A percentile compares a stretch with the other conserved stretches of the same genome.
Conservation (phyloP, 2,797 vertebrate genomes). For the Hyperoplus immaculatus region DNA sequence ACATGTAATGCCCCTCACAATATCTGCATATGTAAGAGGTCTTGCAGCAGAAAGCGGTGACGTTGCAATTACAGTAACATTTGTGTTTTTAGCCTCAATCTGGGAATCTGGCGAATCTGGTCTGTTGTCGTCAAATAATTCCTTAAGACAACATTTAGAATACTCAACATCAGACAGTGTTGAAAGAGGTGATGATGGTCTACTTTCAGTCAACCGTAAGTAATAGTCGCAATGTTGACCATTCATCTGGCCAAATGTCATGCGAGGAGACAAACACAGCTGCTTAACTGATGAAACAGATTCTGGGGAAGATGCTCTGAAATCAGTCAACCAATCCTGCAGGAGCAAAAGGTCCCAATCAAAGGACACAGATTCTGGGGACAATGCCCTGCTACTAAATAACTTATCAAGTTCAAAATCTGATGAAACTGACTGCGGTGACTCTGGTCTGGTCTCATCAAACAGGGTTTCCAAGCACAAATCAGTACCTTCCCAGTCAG, state of each 20-base stretch:
- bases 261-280: background rate
- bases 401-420: conserved; percentile 30
- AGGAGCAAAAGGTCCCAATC: conserved; percentile 29
- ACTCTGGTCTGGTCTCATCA: conserved; percentile 42
- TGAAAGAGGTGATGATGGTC: conserved; percentile 11
- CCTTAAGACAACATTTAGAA: background rate
- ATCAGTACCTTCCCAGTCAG: conserved; percentile 56
- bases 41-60: background rate
- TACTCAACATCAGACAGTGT: conserved; percentile 29
- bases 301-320: conserved; percentile 42
- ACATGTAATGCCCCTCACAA: background rate
- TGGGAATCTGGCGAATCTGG: conserved; percentile 25
- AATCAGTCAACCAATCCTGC: conserved; percentile 32
- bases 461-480: conserved; percentile 39
- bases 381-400: conserved; percentile 24
- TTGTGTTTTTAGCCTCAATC: background rate
- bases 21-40: conserved; percentile 32
- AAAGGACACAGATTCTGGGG: conserved; percentile 49
- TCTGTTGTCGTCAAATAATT: conserved; percentile 16
- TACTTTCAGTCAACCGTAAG: background rate
- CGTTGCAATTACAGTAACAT: background rate
- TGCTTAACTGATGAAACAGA: conserved; percentile 13
- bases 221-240: conserved; percentile 9
- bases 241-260: background rate
- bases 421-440: conserved; percentile 44